A percentile compares a stretch with the other conserved stretches of the same genome.
These are phyloP conservation scores for Agrochola circellaris DNA, from an alignment of 2,888 invertebrate genomes.

Conservation along the genomic window DNA sequence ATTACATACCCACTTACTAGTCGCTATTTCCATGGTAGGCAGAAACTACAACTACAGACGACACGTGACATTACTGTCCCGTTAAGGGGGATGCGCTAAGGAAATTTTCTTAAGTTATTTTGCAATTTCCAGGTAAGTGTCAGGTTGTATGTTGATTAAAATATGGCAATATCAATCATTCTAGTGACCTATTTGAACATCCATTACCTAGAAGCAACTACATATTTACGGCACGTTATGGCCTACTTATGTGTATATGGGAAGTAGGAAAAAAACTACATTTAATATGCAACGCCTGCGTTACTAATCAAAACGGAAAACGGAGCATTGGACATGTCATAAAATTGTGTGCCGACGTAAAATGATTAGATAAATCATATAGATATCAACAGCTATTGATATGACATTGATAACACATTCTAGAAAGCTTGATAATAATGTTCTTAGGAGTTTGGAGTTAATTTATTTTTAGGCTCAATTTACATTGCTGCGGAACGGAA, in stretches of 20 bases:
- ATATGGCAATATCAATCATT: background rate
- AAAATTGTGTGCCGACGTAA: constrained; percentile 34
- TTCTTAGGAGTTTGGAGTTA: constrained; percentile 6
- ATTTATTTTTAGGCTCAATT: background rate
- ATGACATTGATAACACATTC: constrained; percentile 43
- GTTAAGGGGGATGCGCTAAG: too few relatives aligned
- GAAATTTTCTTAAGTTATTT: too few relatives aligned
- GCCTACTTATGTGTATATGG: background rate
- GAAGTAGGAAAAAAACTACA: constrained; percentile 24
- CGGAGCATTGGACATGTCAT: background rate
- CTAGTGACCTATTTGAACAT: background rate
- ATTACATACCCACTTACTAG: background rate
- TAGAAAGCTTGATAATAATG: constrained; percentile 41
- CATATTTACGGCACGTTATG: background rate
- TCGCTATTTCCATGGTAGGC: background rate
- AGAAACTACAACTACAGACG: background rate
- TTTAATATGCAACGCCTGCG: background rate
- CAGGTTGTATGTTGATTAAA: too few relatives aligned
- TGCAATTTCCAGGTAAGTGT: too few relatives aligned
- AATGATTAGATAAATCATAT: constrained; percentile 46
- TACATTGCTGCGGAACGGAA: too few relatives aligned
- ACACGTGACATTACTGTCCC: background rate
- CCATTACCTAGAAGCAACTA: background rate
- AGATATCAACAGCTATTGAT: constrained; percentile 38
- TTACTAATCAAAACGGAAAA: constrained; percentile 39